Base-by-base conservation (phyloP, 2,797 vertebrate species). In the Eulemur coronatus region DNA sequence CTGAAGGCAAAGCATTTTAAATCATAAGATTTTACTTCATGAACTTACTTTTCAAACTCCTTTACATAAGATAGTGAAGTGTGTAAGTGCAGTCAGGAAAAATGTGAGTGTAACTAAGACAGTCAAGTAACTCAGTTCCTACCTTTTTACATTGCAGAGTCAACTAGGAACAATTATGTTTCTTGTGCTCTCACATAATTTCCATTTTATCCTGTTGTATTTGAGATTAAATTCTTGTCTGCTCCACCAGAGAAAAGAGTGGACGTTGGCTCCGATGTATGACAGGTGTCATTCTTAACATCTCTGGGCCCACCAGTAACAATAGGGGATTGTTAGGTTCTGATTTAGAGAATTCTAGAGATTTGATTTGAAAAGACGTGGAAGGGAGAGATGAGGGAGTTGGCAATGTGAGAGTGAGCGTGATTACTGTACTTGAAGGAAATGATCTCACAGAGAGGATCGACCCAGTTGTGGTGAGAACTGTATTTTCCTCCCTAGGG, bases 1-100 rank as follows among this genome's bases (percentile, higher is more conserved):
- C 78, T 78, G 48, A 93, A 94, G 81, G 59, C n/a, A 91, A 93
- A 94, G n/a, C 28, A 67, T 59, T 46, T 24, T 52, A 80, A 92
- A 89, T 48, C 13, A 55, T 52, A 85, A 43, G 18, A 80, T 67
- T 94, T 94, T 94, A 75, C 24, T 38, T 92, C 4, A 20, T 46
- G n/a, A 38, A 78, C 35, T 96, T 78, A 67, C 52, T 90, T 78
- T 95, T 84, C 46, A 63, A 91, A 69, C 14, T 4, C 57, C 6
- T 84, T 30, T 75, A 38, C 28, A 20, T 75, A 80, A 59, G 41
- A 65, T 65, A 65, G 5, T 90, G 76, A 95, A 76, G 28, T 33
- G 26, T 28, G 65, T 88, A 92, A 94, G 5, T 35, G 14, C 28
- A 30, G 0, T 30, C 38, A 81, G 67, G 55, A 76, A 88, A 70